These are phyloP conservation scores for Siderastrea siderea DNA, from an alignment of 92 coral and sea anemone genomes.

Conservation along the genomic window DNA sequence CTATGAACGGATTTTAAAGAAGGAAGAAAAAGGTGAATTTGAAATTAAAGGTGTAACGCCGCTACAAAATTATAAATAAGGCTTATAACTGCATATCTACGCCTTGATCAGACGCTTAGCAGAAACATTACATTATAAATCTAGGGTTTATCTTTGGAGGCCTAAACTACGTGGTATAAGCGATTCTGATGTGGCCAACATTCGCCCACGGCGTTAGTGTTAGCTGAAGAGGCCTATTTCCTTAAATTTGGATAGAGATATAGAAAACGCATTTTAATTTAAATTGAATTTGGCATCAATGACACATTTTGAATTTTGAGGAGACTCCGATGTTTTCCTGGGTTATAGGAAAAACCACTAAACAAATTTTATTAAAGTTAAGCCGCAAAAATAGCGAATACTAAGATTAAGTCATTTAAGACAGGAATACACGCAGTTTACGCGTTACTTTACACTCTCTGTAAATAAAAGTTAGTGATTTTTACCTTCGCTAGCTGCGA, in stretches of 20 bases:
- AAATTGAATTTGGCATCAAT: slow-evolving; percentile 14
- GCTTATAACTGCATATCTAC: neutral
- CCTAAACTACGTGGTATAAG: neutral
- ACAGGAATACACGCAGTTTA: neutral
- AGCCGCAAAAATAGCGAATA: neutral
- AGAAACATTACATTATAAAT: neutral
- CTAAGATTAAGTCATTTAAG: neutral
- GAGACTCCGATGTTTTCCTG: slow-evolving; percentile 4
- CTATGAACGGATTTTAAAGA: neutral
- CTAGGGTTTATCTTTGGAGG: neutral
- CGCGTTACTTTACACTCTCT: neutral
- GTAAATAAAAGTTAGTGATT: neutral
- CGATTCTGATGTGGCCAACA: neutral
- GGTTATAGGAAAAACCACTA: neutral
- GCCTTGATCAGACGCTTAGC: neutral
- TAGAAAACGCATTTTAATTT: neutral
- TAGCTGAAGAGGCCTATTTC: neutral
- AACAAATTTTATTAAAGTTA: slow-evolving; percentile 6
- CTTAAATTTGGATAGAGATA: neutral
- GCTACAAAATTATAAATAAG: neutral
- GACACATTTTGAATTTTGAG: slow-evolving; percentile 21
- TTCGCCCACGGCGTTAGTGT: neutral
- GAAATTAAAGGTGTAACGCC: neutral
- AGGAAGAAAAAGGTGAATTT: neutral
- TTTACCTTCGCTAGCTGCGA: slow-evolving; percentile 85